A percentile compares a stretch with the other conserved stretches of the same genome.
Conservation (phyloP, 2,113 vertebrate species). For the Shinisaurus crocodilurus region DNA sequence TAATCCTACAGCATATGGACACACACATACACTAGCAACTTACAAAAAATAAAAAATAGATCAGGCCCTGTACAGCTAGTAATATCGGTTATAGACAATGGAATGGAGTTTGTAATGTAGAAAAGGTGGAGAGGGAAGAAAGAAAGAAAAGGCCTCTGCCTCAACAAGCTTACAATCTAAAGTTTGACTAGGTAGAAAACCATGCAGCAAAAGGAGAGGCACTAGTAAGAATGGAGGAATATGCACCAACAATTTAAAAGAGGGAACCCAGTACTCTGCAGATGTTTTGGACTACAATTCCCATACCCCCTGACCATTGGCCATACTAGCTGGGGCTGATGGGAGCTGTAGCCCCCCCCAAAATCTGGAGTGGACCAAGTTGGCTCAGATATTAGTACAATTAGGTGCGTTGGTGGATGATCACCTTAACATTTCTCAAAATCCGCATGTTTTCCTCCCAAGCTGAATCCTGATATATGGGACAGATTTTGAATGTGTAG, state of each 20-base stretch:
- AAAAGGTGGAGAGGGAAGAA: no score
- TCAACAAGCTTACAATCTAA: no score
- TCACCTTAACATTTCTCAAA: not conserved
- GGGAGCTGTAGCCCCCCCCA: no score
- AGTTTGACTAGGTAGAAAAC: not conserved
- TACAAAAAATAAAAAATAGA: not conserved
- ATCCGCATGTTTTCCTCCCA: not conserved
- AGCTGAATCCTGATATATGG: not conserved
- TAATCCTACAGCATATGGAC: conserved; percentile 32
- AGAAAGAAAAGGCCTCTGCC: no score
- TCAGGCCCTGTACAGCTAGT: not conserved
- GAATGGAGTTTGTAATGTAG: not conserved
- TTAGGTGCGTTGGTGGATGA: not conserved
- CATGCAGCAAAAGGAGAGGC: not conserved
- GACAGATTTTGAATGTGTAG: not conserved
- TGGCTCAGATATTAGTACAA: not conserved
- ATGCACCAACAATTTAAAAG: not conserved
- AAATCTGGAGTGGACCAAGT: not conserved
- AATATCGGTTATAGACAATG: not conserved
- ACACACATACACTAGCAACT: conserved; percentile 27
- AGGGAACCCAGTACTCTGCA: not conserved
- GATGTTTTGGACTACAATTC: not conserved
- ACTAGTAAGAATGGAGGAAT: not conserved
- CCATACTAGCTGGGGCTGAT: no score
- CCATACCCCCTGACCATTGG: not conserved